phyloP scores from a whole-genome alignment of 2,113 vertebrate genomes.

The Cygnus atratus region DNA sequence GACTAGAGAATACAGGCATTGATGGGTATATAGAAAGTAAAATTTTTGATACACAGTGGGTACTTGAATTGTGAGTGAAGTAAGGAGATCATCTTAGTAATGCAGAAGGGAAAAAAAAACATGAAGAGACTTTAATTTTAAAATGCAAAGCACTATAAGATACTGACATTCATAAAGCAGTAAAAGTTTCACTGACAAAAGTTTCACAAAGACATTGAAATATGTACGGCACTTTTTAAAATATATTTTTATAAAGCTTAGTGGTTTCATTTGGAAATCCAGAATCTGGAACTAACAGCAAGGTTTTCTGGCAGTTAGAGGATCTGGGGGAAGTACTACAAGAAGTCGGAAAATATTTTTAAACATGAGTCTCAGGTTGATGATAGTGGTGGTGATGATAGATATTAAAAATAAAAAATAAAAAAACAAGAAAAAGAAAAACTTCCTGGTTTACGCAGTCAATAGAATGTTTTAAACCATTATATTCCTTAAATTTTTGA shows the following conservation, averaged over 20 bases:
- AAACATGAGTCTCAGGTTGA: not conserved
- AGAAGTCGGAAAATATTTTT: not conserved
- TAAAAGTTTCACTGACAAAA: not conserved
- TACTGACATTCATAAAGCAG: not conserved
- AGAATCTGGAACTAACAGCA: not conserved
- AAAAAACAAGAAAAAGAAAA: not conserved
- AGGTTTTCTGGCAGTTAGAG: not conserved
- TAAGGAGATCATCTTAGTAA: not conserved
- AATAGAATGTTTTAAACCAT: not conserved
- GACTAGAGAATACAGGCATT: not conserved
- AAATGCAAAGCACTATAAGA: not conserved
- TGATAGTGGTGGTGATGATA: not conserved
- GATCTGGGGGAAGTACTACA: not conserved
- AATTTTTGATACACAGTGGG: rapidly evolving
- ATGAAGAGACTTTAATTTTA: not conserved
- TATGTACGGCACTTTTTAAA: not conserved
- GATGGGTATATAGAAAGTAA: not conserved
- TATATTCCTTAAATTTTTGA: not conserved
- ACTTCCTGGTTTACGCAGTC: not conserved
- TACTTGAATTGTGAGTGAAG: not conserved
- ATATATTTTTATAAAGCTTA: not conserved
- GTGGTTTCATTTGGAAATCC: not conserved
- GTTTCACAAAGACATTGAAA: not conserved
- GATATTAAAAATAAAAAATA: not conserved
- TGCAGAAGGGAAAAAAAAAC: not conserved